Percentiles rank a stretch among this genome's conserved stretches.
Conservation (phyloP, 2,888 invertebrate genomes). For the Nephrotoma appendiculata region DNA sequence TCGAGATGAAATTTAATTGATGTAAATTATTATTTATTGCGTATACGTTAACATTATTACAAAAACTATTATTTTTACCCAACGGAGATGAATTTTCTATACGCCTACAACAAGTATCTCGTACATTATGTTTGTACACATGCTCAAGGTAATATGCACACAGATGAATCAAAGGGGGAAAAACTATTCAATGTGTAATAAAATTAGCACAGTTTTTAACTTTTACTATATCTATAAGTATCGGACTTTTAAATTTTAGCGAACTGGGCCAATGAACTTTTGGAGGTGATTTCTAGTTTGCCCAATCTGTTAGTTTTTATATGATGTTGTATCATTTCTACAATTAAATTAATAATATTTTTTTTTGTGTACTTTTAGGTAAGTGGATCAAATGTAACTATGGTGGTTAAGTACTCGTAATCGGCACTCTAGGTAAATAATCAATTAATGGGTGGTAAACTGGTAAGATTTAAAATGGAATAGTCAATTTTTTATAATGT, state of each 20-base stretch:
- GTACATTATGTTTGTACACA: not conserved
- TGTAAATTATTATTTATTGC: not conserved
- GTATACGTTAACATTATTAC: not conserved
- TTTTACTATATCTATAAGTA: not conserved
- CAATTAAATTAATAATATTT: not conserved
- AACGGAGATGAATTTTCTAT: not conserved
- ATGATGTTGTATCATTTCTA: not conserved
- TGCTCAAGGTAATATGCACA: not conserved
- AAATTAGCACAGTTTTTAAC: not conserved
- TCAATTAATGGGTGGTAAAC: not conserved
- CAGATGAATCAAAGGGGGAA: not conserved
- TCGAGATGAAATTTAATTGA: not conserved
- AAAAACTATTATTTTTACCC: not conserved
- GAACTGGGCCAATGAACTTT: not conserved
- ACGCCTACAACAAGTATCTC: not conserved
- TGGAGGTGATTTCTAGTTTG: not conserved
- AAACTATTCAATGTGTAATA: not conserved
- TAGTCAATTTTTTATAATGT: not conserved
- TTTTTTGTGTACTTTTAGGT: not conserved
- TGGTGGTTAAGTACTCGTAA: too few relatives aligned
- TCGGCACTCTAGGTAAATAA: too few relatives aligned
- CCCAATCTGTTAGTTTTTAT: not conserved
- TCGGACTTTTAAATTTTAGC: not conserved
- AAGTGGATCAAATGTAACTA: not conserved
- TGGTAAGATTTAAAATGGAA: not conserved